These are phyloP conservation scores for Mamestra configurata DNA, from an alignment of 1,140 invertebrate genomes.

Conservation along the genomic window DNA sequence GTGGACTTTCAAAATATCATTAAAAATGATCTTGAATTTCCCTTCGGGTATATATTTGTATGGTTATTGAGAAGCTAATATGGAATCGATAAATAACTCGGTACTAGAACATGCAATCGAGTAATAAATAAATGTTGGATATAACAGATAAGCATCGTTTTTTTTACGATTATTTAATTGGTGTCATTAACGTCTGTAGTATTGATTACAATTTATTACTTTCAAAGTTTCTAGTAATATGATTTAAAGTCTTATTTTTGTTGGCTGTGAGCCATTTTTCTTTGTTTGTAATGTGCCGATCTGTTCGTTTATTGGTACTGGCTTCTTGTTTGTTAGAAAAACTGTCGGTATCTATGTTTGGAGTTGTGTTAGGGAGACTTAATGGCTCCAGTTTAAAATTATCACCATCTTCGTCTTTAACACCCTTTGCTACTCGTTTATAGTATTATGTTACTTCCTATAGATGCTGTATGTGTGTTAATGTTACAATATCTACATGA, in stretches of 20 bases:
- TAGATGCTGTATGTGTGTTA: neutral
- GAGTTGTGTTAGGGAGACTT: neutral
- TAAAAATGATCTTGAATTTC: constrained; percentile 57
- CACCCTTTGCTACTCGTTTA: neutral
- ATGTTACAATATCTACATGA: no score
- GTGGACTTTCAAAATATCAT: constrained; percentile 60
- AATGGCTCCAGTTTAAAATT: neutral
- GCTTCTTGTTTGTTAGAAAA: neutral
- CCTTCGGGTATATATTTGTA: constrained; percentile 59
- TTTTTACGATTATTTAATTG: constrained; percentile 76
- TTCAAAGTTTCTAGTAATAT: constrained; percentile 39
- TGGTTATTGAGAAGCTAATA: constrained; percentile 61
- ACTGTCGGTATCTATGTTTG: neutral
- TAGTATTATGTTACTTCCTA: neutral
- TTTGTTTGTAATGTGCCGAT: neutral
- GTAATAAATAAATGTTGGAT: constrained; percentile 62
- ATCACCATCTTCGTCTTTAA: neutral
- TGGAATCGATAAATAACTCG: constrained; percentile 61
- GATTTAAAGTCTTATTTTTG: constrained; percentile 43
- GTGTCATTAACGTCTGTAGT: constrained; percentile 68
- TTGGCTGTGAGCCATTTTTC: neutral
- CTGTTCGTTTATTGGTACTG: neutral
- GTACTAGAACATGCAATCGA: constrained; percentile 56
- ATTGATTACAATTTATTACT: constrained; percentile 75
- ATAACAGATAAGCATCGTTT: constrained; percentile 50